Percentiles rank a stretch among this genome's conserved stretches.
Evolutionary conservation across 2,888 invertebrate genomes (phyloP).

Genomic region (Scaptomyza flava): DNA sequence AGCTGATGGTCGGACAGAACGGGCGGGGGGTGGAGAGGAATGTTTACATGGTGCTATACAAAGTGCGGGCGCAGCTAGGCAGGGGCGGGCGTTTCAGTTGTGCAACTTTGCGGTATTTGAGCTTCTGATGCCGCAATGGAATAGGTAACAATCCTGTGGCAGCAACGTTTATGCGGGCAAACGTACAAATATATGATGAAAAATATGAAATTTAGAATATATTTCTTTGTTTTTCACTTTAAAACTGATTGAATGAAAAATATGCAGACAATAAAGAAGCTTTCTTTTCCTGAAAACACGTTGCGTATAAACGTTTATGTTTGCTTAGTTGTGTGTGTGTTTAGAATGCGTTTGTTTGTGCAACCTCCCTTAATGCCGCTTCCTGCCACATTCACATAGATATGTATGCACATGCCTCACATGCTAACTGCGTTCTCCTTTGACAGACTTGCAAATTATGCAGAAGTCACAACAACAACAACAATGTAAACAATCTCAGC

Average conservation of each 20-base stretch:
- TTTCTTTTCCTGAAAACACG: not conserved
- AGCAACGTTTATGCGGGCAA: conserved; percentile 45
- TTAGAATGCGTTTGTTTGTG: conserved; percentile 23
- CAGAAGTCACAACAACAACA: conserved; percentile 51
- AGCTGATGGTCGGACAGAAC: conserved; percentile 13
- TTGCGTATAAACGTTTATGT: conserved; percentile 28
- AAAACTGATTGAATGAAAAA: not conserved
- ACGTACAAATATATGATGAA: not conserved
- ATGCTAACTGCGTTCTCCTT: conserved; percentile 42
- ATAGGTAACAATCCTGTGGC: conserved; percentile 50
- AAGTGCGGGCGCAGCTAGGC: conserved; percentile 1
- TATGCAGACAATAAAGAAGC: not conserved
- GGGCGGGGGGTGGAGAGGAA: not conserved
- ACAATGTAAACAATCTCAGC: conserved; percentile 45
- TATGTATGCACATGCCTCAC: conserved; percentile 20
- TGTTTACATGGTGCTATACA: conserved; percentile 13
- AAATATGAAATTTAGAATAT: not conserved
- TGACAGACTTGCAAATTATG: conserved; percentile 66
- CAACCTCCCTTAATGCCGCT: conserved; percentile 34
- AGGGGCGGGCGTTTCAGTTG: conserved; percentile 18
- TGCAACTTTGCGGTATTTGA: conserved; percentile 76
- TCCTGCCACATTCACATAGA: conserved; percentile 47
- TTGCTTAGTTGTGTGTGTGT: conserved; percentile 16
- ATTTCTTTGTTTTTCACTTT: not conserved
- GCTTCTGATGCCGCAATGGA: conserved; percentile 61